Evolutionary conservation across 2,797 vertebrate genomes (phyloP), one percentile per base, ranked within the genome.

Genomic region (Kryptopterus vitreolus): DNA sequence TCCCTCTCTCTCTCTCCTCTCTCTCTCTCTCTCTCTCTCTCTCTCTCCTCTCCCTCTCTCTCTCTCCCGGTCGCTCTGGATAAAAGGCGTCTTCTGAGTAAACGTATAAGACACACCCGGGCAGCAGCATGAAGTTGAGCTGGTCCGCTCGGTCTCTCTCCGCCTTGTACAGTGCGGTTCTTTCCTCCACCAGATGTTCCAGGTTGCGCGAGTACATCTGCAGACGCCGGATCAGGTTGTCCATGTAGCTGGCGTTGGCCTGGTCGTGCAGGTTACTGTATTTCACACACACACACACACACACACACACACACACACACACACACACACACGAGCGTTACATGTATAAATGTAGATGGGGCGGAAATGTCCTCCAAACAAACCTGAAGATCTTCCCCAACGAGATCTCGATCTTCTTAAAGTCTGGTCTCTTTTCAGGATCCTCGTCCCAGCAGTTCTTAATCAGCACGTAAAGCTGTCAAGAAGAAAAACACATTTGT

Each of bases 371-470:
- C 29, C 22, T 53, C 15, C 29, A 35, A 77, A 78, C 87, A 22
- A 91, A 98, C 98, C 97, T 96, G 93, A 97, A 98, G 89, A 98
- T 97, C 88, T 97, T 99, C 82, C 94, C 94, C 83, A 99, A 88
- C 1, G 87, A 92, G 72, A 77, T 91, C 86, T 99, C 97, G 61
- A 98, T 97, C 92, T 91, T 98, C 91, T 96, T 99, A 85, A 98
- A 99, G 89, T 99, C 98, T 2, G 95, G 96, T 83, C 98, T 95
- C 87, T 94, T 96, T 79, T 99, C 98, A 55, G 97, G 96, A 87
- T 99, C 97, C 90, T 98, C 97, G n/a, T 99, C 97, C 98, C 98
- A 99, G 88, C 96, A 96, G 89, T 33, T 96, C 86, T 94, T 95
- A 84, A 98, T 96, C 76, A 99, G 91, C 24, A 90, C 90, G 77